Percentiles rank a stretch among this genome's conserved stretches.
Evolutionary conservation across 2,797 vertebrate species (phyloP).

Genomic region (Lemur catta): DNA sequence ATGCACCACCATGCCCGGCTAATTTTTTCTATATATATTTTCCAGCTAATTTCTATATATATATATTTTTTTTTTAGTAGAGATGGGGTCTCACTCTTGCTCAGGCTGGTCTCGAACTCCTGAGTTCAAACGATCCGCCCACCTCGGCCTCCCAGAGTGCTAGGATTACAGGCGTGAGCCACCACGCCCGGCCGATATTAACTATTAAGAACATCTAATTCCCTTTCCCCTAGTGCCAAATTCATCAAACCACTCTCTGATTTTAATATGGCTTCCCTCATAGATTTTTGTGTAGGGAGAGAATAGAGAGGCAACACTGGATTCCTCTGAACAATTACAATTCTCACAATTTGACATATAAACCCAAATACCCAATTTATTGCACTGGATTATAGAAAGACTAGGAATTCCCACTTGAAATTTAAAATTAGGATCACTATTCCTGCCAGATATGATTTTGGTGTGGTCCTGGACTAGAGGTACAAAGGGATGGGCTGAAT

Average conservation of each 20-base stretch:
- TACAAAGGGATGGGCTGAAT: neutral
- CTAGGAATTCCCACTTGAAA: conserved; percentile 1
- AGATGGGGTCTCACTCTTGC: too few relatives aligned
- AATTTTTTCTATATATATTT: too few relatives aligned
- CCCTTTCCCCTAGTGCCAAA: neutral
- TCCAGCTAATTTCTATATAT: too few relatives aligned
- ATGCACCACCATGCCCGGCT: too few relatives aligned
- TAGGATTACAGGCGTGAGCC: too few relatives aligned
- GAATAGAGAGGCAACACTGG: neutral
- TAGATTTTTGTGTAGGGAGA: conserved; percentile 22
- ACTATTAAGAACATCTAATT: conserved; percentile 39
- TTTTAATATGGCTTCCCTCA: conserved; percentile 20
- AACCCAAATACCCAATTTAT: conserved; percentile 31
- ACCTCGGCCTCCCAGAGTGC: too few relatives aligned
- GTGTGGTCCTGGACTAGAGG: neutral
- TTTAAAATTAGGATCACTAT: conserved; percentile 44
- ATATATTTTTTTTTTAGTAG: too few relatives aligned
- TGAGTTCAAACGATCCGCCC: too few relatives aligned
- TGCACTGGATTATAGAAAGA: conserved; percentile 31
- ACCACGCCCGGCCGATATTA: neutral
- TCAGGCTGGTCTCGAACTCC: too few relatives aligned
- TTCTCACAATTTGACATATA: conserved; percentile 45
- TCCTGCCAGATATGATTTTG: conserved; percentile 24
- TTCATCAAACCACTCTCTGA: conserved; percentile 33
- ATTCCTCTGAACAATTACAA: neutral